Base-by-base conservation (phyloP, 2,888 invertebrate genomes). In the Mactromeris polynyma region DNA sequence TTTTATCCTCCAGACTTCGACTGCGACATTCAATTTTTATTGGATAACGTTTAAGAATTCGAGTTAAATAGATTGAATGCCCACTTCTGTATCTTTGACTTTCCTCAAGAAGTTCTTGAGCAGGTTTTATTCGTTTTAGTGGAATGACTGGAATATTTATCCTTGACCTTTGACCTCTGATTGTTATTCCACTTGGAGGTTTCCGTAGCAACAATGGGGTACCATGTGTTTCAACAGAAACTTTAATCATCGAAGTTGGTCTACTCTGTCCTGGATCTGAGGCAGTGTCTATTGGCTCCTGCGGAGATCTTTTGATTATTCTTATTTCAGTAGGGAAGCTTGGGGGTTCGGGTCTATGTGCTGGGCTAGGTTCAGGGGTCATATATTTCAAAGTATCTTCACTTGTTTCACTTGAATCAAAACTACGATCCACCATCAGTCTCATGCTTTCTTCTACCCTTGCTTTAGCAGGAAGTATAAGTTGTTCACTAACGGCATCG, bases 21-120 rank as follows among this genome's bases (percentile, higher is more conserved):
- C 91, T 92, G 81, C 91, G 84, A 82, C 91, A 90, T 77, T 94
- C 93, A 83, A 94, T 94, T 90, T 92, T 94, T 46, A 93, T 91
- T 79, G 94, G 93, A 89, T 95, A 95, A 82, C 93, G 93, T 85
- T 94, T 95, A 86, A 95, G 92, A 86, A 95, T 95, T 85, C 95
- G 93, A 83, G 94, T 93, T 84, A 95, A 92, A 81, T 94, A 94
- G 46, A 94, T 93, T 79, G 95, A 94, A 86, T 95, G 95, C 38
- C 95, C 95, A 89, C 94, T 94, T 88, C 95, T 90, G 86, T 95
- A 95, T 64, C 94, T 93, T 88, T 95, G 94, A 91, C 95, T 95
- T 85, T 96, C 96, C 80, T 96, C 93, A 87, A 96, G 92, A 54
- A 96, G 94, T 88, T 96, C 96, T 78, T 95, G 95, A 64, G 96